Percentiles rank a stretch among this genome's conserved stretches.
Evolutionary conservation across 2,113 vertebrate species (phyloP).

Genomic region (Zingel zingel): DNA sequence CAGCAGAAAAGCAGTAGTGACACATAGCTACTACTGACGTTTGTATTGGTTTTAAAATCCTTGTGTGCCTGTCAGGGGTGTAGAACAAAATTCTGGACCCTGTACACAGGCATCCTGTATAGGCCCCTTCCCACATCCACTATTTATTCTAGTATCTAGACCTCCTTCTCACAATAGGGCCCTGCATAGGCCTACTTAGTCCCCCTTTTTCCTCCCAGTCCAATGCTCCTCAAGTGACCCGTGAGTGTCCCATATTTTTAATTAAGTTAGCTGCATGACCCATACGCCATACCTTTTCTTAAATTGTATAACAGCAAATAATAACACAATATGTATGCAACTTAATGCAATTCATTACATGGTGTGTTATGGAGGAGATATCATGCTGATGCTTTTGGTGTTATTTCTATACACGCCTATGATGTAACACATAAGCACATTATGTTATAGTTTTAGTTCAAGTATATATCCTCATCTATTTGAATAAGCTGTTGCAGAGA

Average conservation of each 20-base stretch:
- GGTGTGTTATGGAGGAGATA: background rate
- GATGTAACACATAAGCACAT: background rate
- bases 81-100: no score
- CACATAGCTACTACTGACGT: background rate
- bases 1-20: slow-evolving; percentile 33
- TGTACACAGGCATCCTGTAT: no score
- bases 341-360: background rate
- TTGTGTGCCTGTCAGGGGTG: background rate
- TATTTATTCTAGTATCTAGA: no score
- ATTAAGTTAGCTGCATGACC: background rate
- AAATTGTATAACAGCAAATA: background rate
- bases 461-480: background rate
- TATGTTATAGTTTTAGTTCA: background rate
- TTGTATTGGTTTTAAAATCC: background rate
- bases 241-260: background rate
- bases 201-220: no score
- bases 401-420: no score
- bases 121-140: no score
- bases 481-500: background rate
- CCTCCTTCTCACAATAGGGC: no score
- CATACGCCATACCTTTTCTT: no score
- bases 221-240: background rate
- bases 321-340: background rate
- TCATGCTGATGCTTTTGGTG: background rate
- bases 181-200: no score